phyloP scores from a whole-genome alignment of 2,113 vertebrate species.

The Acanthisitta chloris region DNA sequence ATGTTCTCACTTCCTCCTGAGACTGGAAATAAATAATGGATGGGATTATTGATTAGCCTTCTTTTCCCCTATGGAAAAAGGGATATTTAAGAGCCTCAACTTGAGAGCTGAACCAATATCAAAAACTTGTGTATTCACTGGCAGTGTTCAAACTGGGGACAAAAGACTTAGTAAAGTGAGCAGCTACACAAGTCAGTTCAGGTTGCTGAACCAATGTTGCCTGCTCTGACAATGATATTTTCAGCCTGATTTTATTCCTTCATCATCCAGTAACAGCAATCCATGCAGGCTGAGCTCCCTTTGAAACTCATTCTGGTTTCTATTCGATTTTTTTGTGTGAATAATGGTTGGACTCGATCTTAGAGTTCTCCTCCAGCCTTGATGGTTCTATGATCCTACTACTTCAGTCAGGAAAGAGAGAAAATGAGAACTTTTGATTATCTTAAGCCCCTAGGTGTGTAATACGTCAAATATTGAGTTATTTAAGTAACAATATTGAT shows the following conservation, averaged over 20 bases:
- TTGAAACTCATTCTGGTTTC: neutral
- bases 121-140: neutral
- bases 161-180: neutral
- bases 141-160: neutral
- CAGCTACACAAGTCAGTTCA: neutral
- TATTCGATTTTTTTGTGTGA: neutral
- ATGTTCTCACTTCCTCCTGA: neutral
- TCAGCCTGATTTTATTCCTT: constrained; percentile 17
- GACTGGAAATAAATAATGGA: neutral
- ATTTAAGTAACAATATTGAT: neutral
- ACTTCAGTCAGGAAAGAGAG: neutral
- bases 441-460: neutral
- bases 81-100: accelerated
- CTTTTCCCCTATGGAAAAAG: neutral
- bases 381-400: too few relatives aligned
- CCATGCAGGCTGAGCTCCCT: neutral
- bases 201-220: neutral
- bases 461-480: neutral
- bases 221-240: neutral
- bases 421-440: neutral
- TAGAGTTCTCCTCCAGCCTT: too few relatives aligned
- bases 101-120: neutral
- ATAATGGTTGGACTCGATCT: too few relatives aligned
- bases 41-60: neutral
- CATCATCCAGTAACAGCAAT: neutral